Conservation (phyloP, 2,797 vertebrate genomes). For the Sebastes dallii region DNA sequence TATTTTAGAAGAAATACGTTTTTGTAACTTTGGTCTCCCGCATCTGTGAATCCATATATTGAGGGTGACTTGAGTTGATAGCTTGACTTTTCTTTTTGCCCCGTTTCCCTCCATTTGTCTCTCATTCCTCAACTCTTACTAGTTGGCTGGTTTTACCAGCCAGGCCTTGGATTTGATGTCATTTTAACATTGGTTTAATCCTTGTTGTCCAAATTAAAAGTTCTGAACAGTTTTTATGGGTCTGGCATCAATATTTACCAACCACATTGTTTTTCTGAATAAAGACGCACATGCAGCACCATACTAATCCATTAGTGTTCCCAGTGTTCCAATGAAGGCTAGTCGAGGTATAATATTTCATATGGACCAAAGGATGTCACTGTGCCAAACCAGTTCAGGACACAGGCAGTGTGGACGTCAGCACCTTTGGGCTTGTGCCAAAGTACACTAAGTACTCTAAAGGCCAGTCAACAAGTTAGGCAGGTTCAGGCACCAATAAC, state of each 20-base stretch:
- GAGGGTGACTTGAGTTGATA: slow-evolving; percentile 77
- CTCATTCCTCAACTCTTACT: slow-evolving; percentile 63
- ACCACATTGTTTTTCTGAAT: not conserved
- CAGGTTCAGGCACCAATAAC: not conserved
- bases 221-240: slow-evolving; percentile 77
- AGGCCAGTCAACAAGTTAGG: not conserved
- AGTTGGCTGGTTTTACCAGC: slow-evolving; percentile 75
- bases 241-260: slow-evolving; percentile 46
- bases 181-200: slow-evolving; percentile 87
- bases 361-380: not conserved
- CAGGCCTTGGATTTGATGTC: slow-evolving; percentile 79
- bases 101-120: slow-evolving; percentile 63
- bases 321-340: not conserved
- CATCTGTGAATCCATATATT: slow-evolving; percentile 81
- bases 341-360: not conserved
- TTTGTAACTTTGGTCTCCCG: slow-evolving; percentile 82
- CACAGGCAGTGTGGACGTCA: not conserved
- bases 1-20: slow-evolving; percentile 66
- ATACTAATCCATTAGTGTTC: not conserved
- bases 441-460: not conserved
- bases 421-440: not conserved
- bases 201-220: slow-evolving; percentile 90
- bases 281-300: not conserved
- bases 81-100: slow-evolving; percentile 66
- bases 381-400: not conserved